Evolutionary conservation across 1,140 invertebrate species (phyloP), one percentile per base, ranked within the genome.

Genomic region (Drosophila kohkoa): DNA sequence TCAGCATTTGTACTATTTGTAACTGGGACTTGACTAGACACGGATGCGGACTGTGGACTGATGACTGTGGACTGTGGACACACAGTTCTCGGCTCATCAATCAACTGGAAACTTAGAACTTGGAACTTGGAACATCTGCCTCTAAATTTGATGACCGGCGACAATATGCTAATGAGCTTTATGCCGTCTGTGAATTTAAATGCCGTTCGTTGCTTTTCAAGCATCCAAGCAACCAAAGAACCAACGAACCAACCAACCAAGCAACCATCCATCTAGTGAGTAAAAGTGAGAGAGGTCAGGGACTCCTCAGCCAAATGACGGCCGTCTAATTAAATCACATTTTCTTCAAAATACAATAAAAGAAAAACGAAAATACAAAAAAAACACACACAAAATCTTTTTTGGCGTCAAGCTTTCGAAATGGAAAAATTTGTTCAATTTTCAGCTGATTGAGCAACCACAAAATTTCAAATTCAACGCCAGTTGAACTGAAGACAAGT

Each of bases 91-190:
- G 35, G 4, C 35, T 57, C 32, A 72, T 72, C 63, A 66, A 72
- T 72, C 62, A 72, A 72, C 32, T 66, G 69, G 63, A 66, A 72
- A 60, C 57, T 58, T 69, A 51, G 57, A 38, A 49, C 46, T 58
- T 58, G 62, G 25, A 58, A 55, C 45, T 58, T 48, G 43, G 43
- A 72, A 58, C 64, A 74, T 51, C 71, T 67, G 64, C 30, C 54
- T 58, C 15, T 28, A 20, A 74, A 60, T 58, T 59, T 60, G 46
- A 59, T 73, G 46, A 25, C 54, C 54, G 65, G 48, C 48, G 71
- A 68, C 65, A 74, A 74, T 68, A 68, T 74, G 71, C 49, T 74
- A 74, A 74, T 74, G 64, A 60, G 71, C 65, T 74, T 74, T 54
- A 38, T 52, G 55, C 64, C 25, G 54, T 67, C 63, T 73, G 15